phyloP scores from a whole-genome alignment of 2,113 vertebrate genomes.

The Syngnathus typhle region DNA sequence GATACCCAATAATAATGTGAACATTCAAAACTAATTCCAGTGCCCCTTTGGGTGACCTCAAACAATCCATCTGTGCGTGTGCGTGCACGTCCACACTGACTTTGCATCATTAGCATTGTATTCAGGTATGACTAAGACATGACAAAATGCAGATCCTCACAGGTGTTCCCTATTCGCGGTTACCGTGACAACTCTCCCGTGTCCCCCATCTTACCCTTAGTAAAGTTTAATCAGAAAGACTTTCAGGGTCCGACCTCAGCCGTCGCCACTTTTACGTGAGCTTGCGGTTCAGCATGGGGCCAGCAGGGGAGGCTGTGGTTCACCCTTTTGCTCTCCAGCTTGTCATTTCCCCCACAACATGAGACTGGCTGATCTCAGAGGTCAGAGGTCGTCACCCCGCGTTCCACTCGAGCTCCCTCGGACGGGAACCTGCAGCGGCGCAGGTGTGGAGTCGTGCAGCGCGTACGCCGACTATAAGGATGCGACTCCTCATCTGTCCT shows the following conservation, averaged over 20 bases:
- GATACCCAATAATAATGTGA: slow-evolving; percentile 69
- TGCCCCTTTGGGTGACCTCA: slow-evolving; percentile 60
- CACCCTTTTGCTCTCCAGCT: slow-evolving; percentile 30
- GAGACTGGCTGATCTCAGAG: slow-evolving; percentile 37
- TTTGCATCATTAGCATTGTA: slow-evolving; percentile 29
- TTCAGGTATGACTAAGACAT: slow-evolving; percentile 53
- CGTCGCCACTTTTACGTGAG: neutral
- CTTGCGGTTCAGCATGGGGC: slow-evolving; percentile 36
- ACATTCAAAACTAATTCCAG: slow-evolving; percentile 69
- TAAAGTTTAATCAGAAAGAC: slow-evolving; percentile 3
- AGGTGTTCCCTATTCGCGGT: slow-evolving; percentile 63
- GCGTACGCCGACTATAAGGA: slow-evolving; percentile 22
- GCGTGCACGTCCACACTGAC: slow-evolving; percentile 10
- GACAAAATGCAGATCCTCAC: slow-evolving; percentile 54
- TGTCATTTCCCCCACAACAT: slow-evolving; percentile 9
- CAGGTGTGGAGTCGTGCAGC: slow-evolving; percentile 31
- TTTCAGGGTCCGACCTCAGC: slow-evolving; percentile 8
- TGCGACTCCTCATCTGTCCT: slow-evolving; percentile 41
- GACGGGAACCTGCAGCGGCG: slow-evolving; percentile 12
- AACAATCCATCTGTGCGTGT: slow-evolving; percentile 40
- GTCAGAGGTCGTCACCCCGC: slow-evolving; percentile 51
- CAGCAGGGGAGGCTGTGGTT: slow-evolving; percentile 63
- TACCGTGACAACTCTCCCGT: slow-evolving; percentile 35
- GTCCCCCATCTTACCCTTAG: slow-evolving; percentile 42
- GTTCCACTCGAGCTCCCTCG: slow-evolving; percentile 30